Evolutionary conservation across 2,888 invertebrate genomes (phyloP), one percentile per base, ranked within the genome.

Genomic region (Amphiduros pacificus): DNA sequence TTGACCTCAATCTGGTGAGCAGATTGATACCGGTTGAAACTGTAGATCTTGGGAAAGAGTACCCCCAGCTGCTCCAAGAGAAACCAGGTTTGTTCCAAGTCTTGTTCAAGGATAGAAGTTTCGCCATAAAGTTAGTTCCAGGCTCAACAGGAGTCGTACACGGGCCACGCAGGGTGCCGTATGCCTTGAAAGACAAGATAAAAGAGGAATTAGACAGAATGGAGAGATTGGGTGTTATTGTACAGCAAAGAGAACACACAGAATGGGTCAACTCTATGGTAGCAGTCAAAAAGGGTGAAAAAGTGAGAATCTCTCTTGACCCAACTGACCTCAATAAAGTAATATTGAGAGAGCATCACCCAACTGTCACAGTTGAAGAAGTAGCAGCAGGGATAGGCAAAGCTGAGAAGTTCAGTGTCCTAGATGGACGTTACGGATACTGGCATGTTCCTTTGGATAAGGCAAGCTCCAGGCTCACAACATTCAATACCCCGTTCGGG

Each of bases 211-310:
- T 51, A 24, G 26, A 6, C 27, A 51, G 26, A 51, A 20, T 44
- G 9, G 44, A 44, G 22, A 5, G 22, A 17, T 20, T 22, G n/a
- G 44, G n/a, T 44, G 22, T 44, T 44, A 44, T 44, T 44, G 17
- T 22, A 5, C n/a, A 44, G 22, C 20, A 20, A 20, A 22, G 22
- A 5, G 44, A 20, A 20, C 44, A n/a, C 44, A 44, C 44, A 11
- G 44, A 44, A 6, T 44, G 44, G 44, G 51, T 51, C 3, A 28
- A 51, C n/a, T 27, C 51, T 4, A 27, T 51, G n/a, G 51, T 51
- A 5, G 20, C 24, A 17, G 51, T 24, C 26, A 51, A 20, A 3
- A 51, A 51, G 29, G 17, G 29, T 51, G 51, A 27, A 27, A n/a
- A n/a, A 5, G 24, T 51, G 17, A 20, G 51, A n/a, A 5, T 51